Evolutionary conservation across 2,113 vertebrate genomes (phyloP).

Genomic region (Malurus melanocephalus): DNA sequence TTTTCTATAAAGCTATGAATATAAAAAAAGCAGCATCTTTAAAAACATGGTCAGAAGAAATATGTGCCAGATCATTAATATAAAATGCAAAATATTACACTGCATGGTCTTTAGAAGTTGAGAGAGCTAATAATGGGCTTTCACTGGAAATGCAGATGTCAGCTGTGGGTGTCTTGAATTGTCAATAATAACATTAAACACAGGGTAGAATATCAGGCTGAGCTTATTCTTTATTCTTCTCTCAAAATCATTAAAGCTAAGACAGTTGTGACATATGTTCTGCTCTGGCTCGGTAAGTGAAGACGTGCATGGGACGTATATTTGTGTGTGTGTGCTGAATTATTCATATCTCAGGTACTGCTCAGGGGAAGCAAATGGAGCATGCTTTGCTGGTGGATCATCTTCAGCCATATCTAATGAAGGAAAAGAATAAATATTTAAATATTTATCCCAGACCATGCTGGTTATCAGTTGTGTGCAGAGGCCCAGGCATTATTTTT

Average conservation of each 20-base stretch:
- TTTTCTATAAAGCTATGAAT: neutral
- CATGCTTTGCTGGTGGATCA: neutral
- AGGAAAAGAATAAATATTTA: neutral
- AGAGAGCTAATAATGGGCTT: slow-evolving; percentile 42
- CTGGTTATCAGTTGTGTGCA: neutral
- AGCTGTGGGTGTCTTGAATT: slow-evolving; percentile 51
- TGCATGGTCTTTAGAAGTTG: neutral
- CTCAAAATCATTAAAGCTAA: slow-evolving; percentile 50
- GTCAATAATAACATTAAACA: slow-evolving; percentile 51
- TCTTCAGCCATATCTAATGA: neutral
- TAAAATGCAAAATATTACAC: neutral
- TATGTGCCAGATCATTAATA: neutral
- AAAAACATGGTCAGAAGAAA: neutral
- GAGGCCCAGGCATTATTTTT: neutral
- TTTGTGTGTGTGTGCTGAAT: neutral
- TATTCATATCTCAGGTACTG: slow-evolving; percentile 12
- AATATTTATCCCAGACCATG: neutral
- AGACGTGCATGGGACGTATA: neutral
- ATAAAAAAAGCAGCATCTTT: neutral
- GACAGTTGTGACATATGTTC: slow-evolving; percentile 52
- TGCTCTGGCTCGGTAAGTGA: slow-evolving; percentile 32
- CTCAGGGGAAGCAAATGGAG: neutral
- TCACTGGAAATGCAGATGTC: slow-evolving; percentile 61
- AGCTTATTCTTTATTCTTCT: slow-evolving; percentile 28
- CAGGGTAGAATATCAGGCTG: slow-evolving; percentile 45